Conservation (phyloP, 1,140 invertebrate genomes). For the Pachyrhynchus sulphureomaculatus region DNA sequence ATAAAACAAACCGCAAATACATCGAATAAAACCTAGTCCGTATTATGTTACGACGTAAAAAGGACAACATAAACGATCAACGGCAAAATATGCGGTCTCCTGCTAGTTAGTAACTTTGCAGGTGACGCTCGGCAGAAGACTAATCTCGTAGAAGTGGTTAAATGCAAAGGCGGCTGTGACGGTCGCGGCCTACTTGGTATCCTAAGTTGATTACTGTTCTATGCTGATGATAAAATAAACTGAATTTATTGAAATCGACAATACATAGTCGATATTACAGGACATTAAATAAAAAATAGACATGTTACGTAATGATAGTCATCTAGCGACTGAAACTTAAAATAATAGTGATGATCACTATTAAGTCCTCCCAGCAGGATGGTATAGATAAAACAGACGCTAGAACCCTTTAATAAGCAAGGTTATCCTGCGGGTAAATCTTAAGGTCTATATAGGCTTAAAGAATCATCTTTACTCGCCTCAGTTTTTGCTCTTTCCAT, state of each 20-base stretch:
- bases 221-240: constrained; percentile 1
- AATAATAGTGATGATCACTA: too few relatives aligned
- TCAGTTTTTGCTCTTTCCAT: too few relatives aligned
- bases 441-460: too few relatives aligned
- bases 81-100: constrained; percentile 8
- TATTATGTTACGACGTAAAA: constrained; percentile 1
- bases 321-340: too few relatives aligned
- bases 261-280: too few relatives aligned
- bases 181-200: constrained; percentile 33
- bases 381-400: too few relatives aligned
- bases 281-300: too few relatives aligned
- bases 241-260: neutral
- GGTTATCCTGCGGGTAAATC: too few relatives aligned
- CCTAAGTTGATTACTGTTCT: constrained; percentile 19
- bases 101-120: constrained; percentile 19
- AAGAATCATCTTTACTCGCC: too few relatives aligned
- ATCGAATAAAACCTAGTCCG: neutral
- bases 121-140: constrained; percentile 37
- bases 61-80: neutral
- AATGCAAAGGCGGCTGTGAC: constrained; percentile 30
- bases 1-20: constrained; percentile 3
- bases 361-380: too few relatives aligned
- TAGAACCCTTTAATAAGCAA: too few relatives aligned
- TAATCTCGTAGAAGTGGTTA: constrained; percentile 28
- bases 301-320: too few relatives aligned